Evolutionary conservation across 2,797 vertebrate genomes (phyloP), one percentile per base, ranked within the genome.

Genomic region (Orientallactaga sibirica): DNA sequence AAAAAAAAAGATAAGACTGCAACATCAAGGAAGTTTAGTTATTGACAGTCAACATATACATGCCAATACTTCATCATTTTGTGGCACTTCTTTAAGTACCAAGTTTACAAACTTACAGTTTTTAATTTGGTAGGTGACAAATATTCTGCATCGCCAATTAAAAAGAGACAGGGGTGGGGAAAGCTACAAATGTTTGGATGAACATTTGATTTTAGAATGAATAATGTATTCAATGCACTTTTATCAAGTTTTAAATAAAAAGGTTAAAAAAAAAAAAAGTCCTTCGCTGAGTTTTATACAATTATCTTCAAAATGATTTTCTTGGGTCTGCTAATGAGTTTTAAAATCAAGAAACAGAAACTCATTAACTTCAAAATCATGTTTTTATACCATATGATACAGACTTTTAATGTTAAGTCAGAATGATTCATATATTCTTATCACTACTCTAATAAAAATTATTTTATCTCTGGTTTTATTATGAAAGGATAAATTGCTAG

Each of bases 71-170:
- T 95, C 75, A 97, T 93, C 95, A 90, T 91, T 97, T 88, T 88
- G 96, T 68, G 96, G 97, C 97, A 97, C 93, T 92, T 96, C 82
- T 96, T 95, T 94, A 92, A 96, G 94, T 95, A 95, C 94, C 95
- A 97, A 97, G 96, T 97, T 98, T 97, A 97, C 83, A 94, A 94
- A 95, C 61, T 96, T 86, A 94, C 76, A 84, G 88, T 86, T 88
- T 97, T 94, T 95, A 93, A 97, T 94, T 95, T 81, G 96, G 94
- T 88, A 96, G 96, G 90, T 97, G 93, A 97, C 52, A 87, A 94
- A 67, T 48, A 97, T 29, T 83, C 76, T 70, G 33, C 25, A 97
- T 96, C 84, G 94, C 88, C 92, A 95, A 96, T 95, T 95, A 95
- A 79, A 96, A 93, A 24, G 25, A 3, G 75, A 61, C 71, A 73